Conservation (phyloP, 2,888 invertebrate genomes). For the Loripinus fragilis region DNA sequence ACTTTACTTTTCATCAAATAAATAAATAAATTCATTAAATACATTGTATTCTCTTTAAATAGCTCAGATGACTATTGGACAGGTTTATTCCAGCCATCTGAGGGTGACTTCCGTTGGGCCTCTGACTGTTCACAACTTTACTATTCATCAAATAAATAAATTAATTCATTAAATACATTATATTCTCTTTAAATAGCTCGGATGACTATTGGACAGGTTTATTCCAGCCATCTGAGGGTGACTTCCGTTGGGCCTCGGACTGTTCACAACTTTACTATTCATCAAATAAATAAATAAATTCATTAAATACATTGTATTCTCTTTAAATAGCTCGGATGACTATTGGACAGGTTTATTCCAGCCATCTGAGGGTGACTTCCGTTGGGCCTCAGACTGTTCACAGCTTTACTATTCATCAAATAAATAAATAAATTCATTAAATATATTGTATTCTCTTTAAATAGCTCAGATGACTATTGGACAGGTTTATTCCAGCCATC, state of each 20-base stretch:
- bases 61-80: neutral
- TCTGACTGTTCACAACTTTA: neutral
- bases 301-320: too few species aligned
- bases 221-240: neutral
- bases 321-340: neutral
- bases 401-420: too few species aligned
- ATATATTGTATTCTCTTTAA: too few species aligned
- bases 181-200: too few species aligned
- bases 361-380: neutral
- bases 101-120: neutral
- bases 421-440: too few species aligned
- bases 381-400: slow-evolving; percentile 1
- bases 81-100: neutral
- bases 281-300: too few species aligned
- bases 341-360: slow-evolving; percentile 1
- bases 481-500: neutral
- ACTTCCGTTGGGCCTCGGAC: neutral
- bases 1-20: too few species aligned
- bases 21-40: too few species aligned
- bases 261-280: too few species aligned
- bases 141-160: too few species aligned
- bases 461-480: slow-evolving; percentile 5
- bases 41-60: too few species aligned
- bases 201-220: neutral
- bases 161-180: too few species aligned